A percentile compares a stretch with the other conserved stretches of the same genome.
phyloP scores from a whole-genome alignment of 2,113 vertebrate genomes.

The Himantopus leucocephalus region DNA sequence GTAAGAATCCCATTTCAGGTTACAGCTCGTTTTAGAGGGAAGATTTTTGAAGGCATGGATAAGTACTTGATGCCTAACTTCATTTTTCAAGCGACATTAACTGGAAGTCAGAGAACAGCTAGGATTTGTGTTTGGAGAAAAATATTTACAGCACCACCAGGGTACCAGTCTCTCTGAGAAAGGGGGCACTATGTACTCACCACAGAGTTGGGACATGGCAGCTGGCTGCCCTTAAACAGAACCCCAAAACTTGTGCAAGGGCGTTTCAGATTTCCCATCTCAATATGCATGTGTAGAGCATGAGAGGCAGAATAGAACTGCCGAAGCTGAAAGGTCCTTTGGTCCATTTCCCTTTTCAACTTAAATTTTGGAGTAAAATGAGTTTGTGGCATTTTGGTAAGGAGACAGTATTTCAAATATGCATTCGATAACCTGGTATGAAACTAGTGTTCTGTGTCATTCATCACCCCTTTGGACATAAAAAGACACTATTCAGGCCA shows the following conservation, averaged over 20 bases:
- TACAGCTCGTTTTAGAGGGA: neutral
- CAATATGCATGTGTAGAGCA: neutral
- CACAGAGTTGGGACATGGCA: neutral
- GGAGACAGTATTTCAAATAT: neutral
- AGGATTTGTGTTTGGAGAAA: neutral
- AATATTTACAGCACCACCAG: fast-evolving
- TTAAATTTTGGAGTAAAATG: neutral
- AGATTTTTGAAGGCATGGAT: neutral
- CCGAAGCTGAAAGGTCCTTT: neutral
- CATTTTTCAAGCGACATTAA: neutral
- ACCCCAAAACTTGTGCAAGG: neutral
- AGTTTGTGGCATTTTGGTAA: neutral
- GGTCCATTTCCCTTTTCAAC: neutral
- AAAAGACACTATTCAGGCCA: neutral
- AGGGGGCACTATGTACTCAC: neutral
- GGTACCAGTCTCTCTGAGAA: neutral
- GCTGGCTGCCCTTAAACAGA: neutral
- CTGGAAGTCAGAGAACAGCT: neutral
- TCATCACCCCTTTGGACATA: neutral
- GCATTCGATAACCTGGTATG: neutral
- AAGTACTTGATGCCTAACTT: neutral
- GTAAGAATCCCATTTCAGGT: neutral
- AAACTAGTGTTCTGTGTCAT: neutral
- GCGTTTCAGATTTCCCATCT: neutral
- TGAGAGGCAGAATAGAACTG: neutral